These are phyloP conservation scores for Clepsis dumicolana DNA, from an alignment of 2,888 invertebrate genomes.

Conservation along the genomic window DNA sequence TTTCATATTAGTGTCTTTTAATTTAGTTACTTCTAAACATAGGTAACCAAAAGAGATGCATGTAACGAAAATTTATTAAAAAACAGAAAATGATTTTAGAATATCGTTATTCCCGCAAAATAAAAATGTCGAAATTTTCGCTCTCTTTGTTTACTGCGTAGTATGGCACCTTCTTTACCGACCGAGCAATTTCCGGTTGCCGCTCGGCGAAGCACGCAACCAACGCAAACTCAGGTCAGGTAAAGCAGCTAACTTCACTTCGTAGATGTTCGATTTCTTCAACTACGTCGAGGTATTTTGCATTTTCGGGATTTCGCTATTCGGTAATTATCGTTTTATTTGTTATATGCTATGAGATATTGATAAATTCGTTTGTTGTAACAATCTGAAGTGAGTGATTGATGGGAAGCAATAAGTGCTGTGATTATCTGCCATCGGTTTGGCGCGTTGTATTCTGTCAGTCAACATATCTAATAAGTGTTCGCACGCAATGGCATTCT, in stretches of 20 bases:
- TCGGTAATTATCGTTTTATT: conserved; percentile 81
- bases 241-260: conserved; percentile 76
- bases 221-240: conserved; percentile 64
- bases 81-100: neutral
- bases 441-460: conserved; percentile 83
- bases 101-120: neutral
- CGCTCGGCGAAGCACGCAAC: conserved; percentile 79
- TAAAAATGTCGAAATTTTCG: neutral
- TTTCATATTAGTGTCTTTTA: neutral
- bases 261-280: conserved; percentile 83
- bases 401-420: conserved; percentile 53
- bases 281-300: conserved; percentile 81
- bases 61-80: neutral
- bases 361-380: conserved; percentile 52
- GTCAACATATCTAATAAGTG: conserved; percentile 78
- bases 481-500: conserved; percentile 70
- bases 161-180: conserved; percentile 68
- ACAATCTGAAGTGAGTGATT: conserved; percentile 60
- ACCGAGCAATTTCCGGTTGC: conserved; percentile 75
- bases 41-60: neutral
- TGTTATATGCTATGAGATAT: conserved; percentile 58
- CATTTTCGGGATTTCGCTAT: conserved; percentile 78
- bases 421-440: conserved; percentile 63
- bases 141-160: conserved; percentile 68
- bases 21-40: neutral